These are phyloP conservation scores for Berghia stephanieae DNA, from an alignment of 1,140 invertebrate genomes.

Conservation along the genomic window DNA sequence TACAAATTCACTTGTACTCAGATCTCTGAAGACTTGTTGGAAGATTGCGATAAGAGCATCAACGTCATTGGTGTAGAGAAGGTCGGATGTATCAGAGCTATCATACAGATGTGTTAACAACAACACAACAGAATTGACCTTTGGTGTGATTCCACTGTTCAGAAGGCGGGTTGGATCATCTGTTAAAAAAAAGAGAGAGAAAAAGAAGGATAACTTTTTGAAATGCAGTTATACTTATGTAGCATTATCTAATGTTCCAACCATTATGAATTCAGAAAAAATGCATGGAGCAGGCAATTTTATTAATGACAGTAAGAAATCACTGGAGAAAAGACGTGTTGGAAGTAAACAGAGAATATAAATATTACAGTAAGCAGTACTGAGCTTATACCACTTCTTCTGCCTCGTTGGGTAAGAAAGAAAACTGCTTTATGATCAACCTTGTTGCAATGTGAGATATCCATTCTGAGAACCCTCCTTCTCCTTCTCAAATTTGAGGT, in stretches of 20 bases:
- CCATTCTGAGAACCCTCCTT: too few species aligned
- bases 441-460: too few species aligned
- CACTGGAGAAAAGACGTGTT: too few species aligned
- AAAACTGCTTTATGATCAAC: too few species aligned
- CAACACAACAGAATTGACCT: slow-evolving; percentile 23
- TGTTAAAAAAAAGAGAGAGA: neutral
- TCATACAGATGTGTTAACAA: slow-evolving; percentile 12
- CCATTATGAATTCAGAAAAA: neutral
- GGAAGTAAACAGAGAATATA: too few species aligned
- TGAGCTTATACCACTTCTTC: too few species aligned
- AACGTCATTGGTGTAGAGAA: slow-evolving; percentile 30
- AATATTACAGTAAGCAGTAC: too few species aligned
- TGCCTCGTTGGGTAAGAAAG: too few species aligned
- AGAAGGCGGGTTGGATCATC: slow-evolving; percentile 27
- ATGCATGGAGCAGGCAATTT: too few species aligned
- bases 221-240: too few species aligned
- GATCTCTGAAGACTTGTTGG: slow-evolving; percentile 23
- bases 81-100: slow-evolving; percentile 26
- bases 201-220: neutral
- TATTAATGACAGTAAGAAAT: too few species aligned
- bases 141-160: slow-evolving; percentile 3
- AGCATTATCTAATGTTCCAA: neutral
- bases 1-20: slow-evolving; percentile 18
- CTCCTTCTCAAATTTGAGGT: too few species aligned
- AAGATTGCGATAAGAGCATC: slow-evolving; percentile 28